phyloP scores from a whole-genome alignment of 2,888 invertebrate genomes.

The Colostygia pectinataria region DNA sequence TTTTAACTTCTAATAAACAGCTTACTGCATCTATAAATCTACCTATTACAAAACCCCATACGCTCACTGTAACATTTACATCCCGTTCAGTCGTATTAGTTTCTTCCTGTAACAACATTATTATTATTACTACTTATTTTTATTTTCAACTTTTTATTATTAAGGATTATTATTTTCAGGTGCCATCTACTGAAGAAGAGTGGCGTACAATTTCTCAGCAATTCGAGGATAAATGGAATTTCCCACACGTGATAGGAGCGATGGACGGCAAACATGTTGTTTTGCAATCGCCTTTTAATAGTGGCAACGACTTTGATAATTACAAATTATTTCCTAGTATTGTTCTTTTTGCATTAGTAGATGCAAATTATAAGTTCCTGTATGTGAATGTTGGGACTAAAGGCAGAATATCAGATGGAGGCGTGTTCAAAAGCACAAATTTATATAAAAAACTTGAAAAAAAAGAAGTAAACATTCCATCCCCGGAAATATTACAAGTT shows the following conservation, averaged over 20 bases:
- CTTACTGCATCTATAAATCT: no score
- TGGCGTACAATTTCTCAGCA: slow-evolving; percentile 38
- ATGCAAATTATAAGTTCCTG: slow-evolving; percentile 34
- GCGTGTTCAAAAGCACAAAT: slow-evolving; percentile 28
- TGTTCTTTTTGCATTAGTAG: slow-evolving; percentile 32
- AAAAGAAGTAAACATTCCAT: slow-evolving; percentile 26
- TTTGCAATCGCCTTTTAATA: slow-evolving; percentile 34
- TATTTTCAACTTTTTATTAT: background rate
- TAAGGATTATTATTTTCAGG: slow-evolving; percentile 27
- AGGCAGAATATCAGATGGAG: slow-evolving; percentile 37
- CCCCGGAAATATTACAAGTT: slow-evolving; percentile 22
- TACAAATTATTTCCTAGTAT: slow-evolving; percentile 40
- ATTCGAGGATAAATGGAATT: slow-evolving; percentile 46
- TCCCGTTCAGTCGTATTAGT: slow-evolving; percentile 24
- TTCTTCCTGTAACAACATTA: slow-evolving; percentile 30
- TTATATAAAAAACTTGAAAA: slow-evolving; percentile 20
- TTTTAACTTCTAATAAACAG: no score
- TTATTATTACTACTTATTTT: background rate
- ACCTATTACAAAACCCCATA: no score
- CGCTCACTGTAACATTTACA: background rate
- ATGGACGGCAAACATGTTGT: slow-evolving; percentile 46
- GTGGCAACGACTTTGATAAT: slow-evolving; percentile 40
- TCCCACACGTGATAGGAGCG: slow-evolving; percentile 46
- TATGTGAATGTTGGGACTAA: slow-evolving; percentile 35
- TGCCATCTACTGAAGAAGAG: slow-evolving; percentile 36